Evolutionary conservation across 2,888 invertebrate species (phyloP).

Genomic region (Folsomia candida): DNA sequence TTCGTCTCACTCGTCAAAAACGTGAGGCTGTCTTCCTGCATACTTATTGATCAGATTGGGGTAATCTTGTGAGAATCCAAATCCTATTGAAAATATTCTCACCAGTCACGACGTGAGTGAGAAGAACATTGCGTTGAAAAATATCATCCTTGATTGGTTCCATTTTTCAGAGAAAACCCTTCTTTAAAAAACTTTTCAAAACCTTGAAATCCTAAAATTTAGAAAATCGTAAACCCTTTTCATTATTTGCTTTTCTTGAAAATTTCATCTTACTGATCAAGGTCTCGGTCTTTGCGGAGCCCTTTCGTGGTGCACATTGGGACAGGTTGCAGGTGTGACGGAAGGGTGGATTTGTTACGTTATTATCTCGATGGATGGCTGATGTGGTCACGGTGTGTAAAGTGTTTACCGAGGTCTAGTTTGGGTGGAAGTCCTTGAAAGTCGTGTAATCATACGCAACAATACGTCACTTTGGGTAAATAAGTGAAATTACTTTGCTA

Average conservation of each 20-base stretch:
- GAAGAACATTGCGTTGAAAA: background rate
- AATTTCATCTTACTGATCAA: slow-evolving; percentile 9
- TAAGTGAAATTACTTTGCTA: background rate
- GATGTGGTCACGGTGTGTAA: too few relatives aligned
- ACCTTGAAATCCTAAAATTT: slow-evolving; percentile 1
- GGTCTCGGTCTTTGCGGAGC: slow-evolving; percentile 7
- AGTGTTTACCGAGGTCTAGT: background rate
- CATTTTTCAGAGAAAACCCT: background rate
- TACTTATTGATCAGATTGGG: background rate
- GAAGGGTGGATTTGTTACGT: background rate
- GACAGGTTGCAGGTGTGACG: slow-evolving; percentile 22
- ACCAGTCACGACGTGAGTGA: background rate
- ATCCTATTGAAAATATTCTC: too few relatives aligned
- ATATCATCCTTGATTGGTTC: background rate
- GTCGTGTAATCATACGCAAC: background rate
- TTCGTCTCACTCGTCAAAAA: background rate
- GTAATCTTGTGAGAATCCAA: background rate
- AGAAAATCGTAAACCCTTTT: slow-evolving; percentile 12
- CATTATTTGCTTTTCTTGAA: slow-evolving; percentile 6
- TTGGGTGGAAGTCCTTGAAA: background rate
- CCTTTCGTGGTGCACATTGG: slow-evolving; percentile 1
- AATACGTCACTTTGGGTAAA: background rate
- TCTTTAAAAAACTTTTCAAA: background rate
- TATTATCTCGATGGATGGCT: too few relatives aligned
- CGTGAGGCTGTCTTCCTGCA: background rate